Evolutionary conservation across 2,888 invertebrate genomes (phyloP).

Genomic region (Ormyrus labotus): DNA sequence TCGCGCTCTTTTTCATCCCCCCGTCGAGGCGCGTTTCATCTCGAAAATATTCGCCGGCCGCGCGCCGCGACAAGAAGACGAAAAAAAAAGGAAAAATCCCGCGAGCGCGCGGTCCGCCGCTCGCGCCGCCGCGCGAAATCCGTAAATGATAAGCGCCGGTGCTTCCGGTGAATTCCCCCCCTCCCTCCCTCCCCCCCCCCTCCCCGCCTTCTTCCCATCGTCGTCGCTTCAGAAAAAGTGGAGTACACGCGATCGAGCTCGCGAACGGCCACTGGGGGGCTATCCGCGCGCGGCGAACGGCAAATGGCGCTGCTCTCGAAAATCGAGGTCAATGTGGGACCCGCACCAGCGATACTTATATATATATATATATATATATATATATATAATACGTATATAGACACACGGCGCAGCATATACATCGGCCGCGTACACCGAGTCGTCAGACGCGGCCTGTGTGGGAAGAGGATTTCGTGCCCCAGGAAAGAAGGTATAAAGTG

Average conservation of each 20-base stretch:
- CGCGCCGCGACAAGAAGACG: background rate
- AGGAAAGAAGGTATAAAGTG: conserved; percentile 3
- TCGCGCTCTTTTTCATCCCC: conserved; percentile 35
- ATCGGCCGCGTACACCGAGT: no score
- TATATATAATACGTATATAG: background rate
- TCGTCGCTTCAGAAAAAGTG: background rate
- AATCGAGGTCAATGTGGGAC: conserved; percentile 47
- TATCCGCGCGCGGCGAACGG: conserved; percentile 21
- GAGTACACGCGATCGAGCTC: background rate
- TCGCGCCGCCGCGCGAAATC: background rate
- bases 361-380: background rate
- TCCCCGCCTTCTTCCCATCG: background rate
- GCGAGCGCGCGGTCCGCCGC: background rate
- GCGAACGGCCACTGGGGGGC: background rate
- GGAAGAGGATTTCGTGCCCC: background rate
- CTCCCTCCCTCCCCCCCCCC: background rate
- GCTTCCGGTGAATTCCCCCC: background rate
- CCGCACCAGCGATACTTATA: conserved; percentile 18
- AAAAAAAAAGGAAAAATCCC: background rate
- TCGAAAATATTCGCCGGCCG: conserved; percentile 40
- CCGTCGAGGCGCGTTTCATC: conserved; percentile 32
- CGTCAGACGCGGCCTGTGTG: background rate
- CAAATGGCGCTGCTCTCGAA: conserved; percentile 44
- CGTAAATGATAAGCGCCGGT: conserved; percentile 20
- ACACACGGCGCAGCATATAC: no score